phyloP scores from a whole-genome alignment of 2,888 invertebrate genomes.

The Netelia melanura region DNA sequence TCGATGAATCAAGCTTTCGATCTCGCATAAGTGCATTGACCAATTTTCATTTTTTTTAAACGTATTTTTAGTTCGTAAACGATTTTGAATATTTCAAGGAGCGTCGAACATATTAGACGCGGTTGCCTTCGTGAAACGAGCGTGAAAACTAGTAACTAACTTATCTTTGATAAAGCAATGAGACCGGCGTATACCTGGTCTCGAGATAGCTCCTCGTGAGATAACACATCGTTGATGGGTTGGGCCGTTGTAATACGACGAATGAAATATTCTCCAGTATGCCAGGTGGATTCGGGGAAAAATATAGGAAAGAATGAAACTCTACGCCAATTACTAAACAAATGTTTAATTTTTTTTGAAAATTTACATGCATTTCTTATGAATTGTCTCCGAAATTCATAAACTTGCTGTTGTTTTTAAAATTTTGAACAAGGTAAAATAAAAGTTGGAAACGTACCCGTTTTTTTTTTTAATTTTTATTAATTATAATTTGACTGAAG shows the following conservation, averaged over 20 bases:
- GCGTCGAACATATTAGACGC: constrained; percentile 43
- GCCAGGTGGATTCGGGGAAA: constrained; percentile 5
- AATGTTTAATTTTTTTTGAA: no score
- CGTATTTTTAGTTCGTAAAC: constrained; percentile 17
- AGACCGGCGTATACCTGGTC: constrained; percentile 37
- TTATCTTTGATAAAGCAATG: constrained; percentile 80
- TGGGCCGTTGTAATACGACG: constrained; percentile 33
- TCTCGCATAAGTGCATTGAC: neutral
- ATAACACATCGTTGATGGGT: constrained; percentile 61
- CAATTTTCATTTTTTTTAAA: constrained; percentile 16
- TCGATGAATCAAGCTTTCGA: neutral
- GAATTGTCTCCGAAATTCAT: no score
- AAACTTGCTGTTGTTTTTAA: no score
- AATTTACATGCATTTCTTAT: no score
- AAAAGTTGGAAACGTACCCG: no score
- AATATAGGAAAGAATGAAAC: neutral
- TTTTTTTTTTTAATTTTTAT: no score
- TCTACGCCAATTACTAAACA: no score
- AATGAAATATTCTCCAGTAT: constrained; percentile 8
- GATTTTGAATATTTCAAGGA: constrained; percentile 25
- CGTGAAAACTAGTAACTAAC: constrained; percentile 78
- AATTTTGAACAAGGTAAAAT: no score
- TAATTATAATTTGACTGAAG: no score
- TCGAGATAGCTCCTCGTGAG: constrained; percentile 64
- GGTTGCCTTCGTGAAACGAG: constrained; percentile 52